Base-by-base conservation (phyloP, 2,888 invertebrate species). In the Brassicogethes aeneus region DNA sequence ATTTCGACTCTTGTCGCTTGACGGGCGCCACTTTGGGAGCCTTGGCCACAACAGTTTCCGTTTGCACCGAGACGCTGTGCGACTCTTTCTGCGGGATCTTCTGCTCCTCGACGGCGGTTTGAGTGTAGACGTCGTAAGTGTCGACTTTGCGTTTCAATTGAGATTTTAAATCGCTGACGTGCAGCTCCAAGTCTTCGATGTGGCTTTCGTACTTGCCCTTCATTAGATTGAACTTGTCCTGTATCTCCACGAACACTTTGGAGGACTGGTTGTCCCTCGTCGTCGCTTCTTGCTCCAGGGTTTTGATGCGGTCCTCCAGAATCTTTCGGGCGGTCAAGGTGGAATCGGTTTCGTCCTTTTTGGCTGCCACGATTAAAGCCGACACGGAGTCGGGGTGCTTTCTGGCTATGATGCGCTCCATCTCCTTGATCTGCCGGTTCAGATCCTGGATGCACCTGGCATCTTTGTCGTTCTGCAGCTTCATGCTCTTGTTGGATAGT, bases 311-410 rank as follows among this genome's bases (percentile, higher is more conserved):
- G 53, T 84, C 83, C 67, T 87, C 85, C 41, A 86, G 61, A 15
- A 81, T 64, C 54, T 76, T 78, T 37, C 77, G 73, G 37, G 77
- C 75, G 48, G 75, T 74, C 35, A 57, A 64, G 51, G 60, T 63
- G 15, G 60, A 54, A 36, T 66, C 64, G 3, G 55, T 50, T 3
- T 58, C 54, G 42, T 65, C 63, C 34, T 59, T 57, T 65, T 72
- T 59, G 53, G 72, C 62, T 1, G 68, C 61, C 56, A 74, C 81
- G 56, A 87, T 84, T 36, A 86, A 66, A 2, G 85, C 85, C 0
- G 86, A 85, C 0, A 87, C 85, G 0, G 86, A 86, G 67, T 87
- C 86, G 0, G 87, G 87, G 70, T 87, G 85, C 62, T 86, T 86
- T 41, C 85, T 73, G 59, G 77, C 80, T 15, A 87, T 71, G 52